These are phyloP conservation scores for Peromyscus aztecus DNA, from an alignment of 2,797 vertebrate species.

Conservation along the genomic window DNA sequence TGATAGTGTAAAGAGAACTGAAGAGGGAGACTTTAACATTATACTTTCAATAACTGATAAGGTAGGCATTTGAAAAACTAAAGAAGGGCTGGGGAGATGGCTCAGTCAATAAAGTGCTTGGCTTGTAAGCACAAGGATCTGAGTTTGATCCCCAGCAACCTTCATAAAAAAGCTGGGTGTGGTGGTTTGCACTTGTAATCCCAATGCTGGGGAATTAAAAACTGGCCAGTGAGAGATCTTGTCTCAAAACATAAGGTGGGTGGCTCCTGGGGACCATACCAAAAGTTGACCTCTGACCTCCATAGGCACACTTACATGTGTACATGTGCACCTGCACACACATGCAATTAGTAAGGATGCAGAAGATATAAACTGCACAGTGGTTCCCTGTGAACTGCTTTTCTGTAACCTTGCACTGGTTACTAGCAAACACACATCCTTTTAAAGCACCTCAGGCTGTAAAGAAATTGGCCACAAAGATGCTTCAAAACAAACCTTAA, in stretches of 20 bases:
- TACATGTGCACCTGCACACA: background rate
- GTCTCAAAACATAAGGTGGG: background rate
- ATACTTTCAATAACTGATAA: background rate
- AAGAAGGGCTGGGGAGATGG: background rate
- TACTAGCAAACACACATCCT: conserved; percentile 27
- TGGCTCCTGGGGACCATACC: background rate
- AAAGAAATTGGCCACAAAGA: conserved; percentile 42
- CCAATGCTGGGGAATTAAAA: background rate
- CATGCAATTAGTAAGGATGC: background rate
- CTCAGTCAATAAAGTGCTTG: background rate
- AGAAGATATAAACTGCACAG: background rate
- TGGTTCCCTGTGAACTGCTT: background rate
- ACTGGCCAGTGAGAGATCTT: background rate
- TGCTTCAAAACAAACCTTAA: conserved; percentile 25
- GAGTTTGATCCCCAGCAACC: background rate
- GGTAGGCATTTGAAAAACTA: conserved; percentile 8
- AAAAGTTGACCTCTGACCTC: background rate
- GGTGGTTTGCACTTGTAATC: background rate
- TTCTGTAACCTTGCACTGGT: background rate
- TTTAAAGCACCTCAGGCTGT: conserved; percentile 12
- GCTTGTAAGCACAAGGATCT: background rate
- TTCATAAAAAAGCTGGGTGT: background rate
- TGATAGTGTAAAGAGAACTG: background rate
- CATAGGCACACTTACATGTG: background rate
- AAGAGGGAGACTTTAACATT: conserved; percentile 4